A percentile compares a stretch with the other conserved stretches of the same genome.
phyloP scores from a whole-genome alignment of 2,113 vertebrate genomes.

The Chelonoidis abingdonii region DNA sequence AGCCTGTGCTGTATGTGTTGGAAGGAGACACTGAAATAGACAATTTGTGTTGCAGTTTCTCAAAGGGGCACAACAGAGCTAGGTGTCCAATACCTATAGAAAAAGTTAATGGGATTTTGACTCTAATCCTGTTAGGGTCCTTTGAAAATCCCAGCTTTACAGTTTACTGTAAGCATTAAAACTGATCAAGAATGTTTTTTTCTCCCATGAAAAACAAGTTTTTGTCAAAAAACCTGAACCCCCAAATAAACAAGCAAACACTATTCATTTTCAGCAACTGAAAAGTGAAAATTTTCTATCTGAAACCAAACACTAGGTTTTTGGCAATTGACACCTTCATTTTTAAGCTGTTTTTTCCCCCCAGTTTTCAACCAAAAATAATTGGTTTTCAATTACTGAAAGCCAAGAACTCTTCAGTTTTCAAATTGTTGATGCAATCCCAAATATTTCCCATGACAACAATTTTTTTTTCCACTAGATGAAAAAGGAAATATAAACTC shows the following conservation, averaged over 20 bases:
- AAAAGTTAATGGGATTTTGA: constrained; percentile 1
- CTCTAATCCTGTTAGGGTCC: constrained; percentile 17
- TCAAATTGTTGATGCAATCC: neutral
- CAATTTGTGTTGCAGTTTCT: neutral
- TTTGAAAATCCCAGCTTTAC: neutral
- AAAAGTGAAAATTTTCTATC: neutral
- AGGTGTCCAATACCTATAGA: neutral
- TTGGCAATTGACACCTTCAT: neutral
- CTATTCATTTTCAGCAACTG: neutral
- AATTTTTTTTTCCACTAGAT: neutral
- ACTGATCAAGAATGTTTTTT: neutral
- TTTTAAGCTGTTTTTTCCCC: neutral
- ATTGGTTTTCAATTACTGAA: neutral
- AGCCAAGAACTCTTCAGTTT: neutral
- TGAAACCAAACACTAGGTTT: neutral
- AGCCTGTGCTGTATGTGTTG: neutral
- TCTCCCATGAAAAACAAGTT: neutral
- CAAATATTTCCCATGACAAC: neutral
- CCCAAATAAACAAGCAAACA: neutral
- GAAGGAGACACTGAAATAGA: neutral
- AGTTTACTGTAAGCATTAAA: neutral
- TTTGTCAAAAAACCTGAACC: neutral
- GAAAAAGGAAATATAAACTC: neutral
- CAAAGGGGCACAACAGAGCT: neutral
- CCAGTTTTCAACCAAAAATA: neutral